Percentiles rank a stretch among this genome's conserved stretches.
Evolutionary conservation across 2,888 invertebrate genomes (phyloP).

Genomic region (Agelastica alni): DNA sequence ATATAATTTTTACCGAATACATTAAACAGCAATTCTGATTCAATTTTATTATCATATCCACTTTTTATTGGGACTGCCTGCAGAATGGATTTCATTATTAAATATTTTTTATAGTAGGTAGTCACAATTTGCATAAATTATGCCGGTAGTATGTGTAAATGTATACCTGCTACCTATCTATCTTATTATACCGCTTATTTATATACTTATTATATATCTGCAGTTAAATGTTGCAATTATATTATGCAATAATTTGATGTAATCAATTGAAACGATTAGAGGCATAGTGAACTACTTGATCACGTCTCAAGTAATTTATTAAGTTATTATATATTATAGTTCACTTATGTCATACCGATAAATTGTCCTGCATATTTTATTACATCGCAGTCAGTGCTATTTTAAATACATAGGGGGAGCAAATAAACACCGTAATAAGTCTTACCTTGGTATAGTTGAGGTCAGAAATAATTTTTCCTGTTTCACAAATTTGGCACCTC

Average conservation of each 20-base stretch:
- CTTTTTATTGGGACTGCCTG: too few species aligned
- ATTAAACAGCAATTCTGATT: too few species aligned
- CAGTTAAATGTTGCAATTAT: constrained; percentile 3
- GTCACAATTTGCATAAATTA: constrained; percentile 4
- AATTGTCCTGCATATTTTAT: too few species aligned
- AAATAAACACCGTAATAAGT: too few species aligned
- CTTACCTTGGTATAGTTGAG: too few species aligned
- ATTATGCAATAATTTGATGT: constrained; percentile 11
- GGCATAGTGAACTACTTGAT: constrained; percentile 8
- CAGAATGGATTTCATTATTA: constrained; percentile 3
- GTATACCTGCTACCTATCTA: not conserved
- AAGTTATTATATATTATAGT: constrained; percentile 4
- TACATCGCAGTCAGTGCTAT: too few species aligned
- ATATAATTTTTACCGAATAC: too few species aligned
- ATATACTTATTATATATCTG: constrained; percentile 2
- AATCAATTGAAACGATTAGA: constrained; percentile 1
- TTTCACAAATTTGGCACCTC: too few species aligned
- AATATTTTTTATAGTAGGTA: constrained; percentile 1
- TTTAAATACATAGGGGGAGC: too few species aligned
- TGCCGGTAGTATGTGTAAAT: not conserved
- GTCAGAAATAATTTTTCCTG: too few species aligned
- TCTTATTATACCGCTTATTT: not conserved
- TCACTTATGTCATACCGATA: too few species aligned
- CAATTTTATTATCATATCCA: not conserved
- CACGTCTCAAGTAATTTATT: constrained; percentile 1